Evolutionary conservation across 2,113 vertebrate species (phyloP).

Genomic region (Cyprinodon tularosa): DNA sequence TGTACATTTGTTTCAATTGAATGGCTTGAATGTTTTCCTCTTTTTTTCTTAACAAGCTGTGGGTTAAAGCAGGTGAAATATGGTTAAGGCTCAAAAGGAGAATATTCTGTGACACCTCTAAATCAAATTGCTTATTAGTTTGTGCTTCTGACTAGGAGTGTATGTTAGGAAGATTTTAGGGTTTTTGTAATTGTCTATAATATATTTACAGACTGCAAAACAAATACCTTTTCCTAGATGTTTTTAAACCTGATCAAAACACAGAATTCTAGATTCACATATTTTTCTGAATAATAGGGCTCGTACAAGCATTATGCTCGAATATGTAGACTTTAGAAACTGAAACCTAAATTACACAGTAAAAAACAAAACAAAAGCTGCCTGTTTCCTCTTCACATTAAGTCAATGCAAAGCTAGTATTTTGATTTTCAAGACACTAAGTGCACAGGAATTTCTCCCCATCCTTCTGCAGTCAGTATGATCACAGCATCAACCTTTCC

Average conservation of each 20-base stretch:
- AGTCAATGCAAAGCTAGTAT: slow-evolving; percentile 55
- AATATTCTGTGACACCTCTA: neutral
- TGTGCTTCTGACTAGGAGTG: neutral
- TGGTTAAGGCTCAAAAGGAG: neutral
- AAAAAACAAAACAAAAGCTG: slow-evolving; percentile 1
- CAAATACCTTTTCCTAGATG: no score
- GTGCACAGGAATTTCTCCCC: slow-evolving; percentile 27
- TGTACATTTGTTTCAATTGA: slow-evolving; percentile 23
- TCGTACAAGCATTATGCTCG: slow-evolving; percentile 32
- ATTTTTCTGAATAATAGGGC: slow-evolving; percentile 36
- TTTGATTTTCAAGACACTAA: slow-evolving; percentile 42
- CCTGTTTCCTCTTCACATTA: slow-evolving; percentile 47
- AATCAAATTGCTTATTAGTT: neutral
- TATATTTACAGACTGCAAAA: neutral
- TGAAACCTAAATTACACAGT: slow-evolving; percentile 15
- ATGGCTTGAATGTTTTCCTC: slow-evolving; percentile 1
- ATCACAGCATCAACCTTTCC: slow-evolving; percentile 37
- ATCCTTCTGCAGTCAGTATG: slow-evolving; percentile 49
- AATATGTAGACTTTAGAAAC: slow-evolving; percentile 40
- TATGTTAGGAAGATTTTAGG: neutral
- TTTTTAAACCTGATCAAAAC: slow-evolving; percentile 10
- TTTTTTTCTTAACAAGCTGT: slow-evolving; percentile 16
- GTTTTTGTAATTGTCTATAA: neutral
- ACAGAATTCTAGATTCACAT: slow-evolving; percentile 18
- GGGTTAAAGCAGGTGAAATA: slow-evolving; percentile 23